Base-by-base conservation (phyloP, 2,113 vertebrate genomes). In the Microcebus ravelobensis region DNA sequence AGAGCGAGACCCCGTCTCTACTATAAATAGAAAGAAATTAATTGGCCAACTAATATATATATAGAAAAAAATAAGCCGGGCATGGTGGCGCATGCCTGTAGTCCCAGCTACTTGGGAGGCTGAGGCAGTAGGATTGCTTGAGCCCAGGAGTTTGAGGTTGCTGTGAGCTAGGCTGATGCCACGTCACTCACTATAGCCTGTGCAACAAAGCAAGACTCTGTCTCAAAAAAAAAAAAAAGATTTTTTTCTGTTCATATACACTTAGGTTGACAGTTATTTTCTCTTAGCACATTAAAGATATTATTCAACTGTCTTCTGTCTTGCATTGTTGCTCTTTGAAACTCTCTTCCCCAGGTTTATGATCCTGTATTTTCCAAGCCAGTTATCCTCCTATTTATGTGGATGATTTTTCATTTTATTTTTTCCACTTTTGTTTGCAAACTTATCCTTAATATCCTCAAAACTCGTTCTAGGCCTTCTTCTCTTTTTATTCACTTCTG, bases 281-380 rank as follows among this genome's bases (percentile, higher is more conserved):
- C 29, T 93, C 63, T 96, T 52, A 85, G 6, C 2, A 91, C n/a
- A 73, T 79, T 92, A 77, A 83, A 87, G 29, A 17, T 83, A 89
- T 3, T 90, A 27, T 73, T 91, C 50, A 87, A 0, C 52, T 91
- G 6, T 86, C 48, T 92, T 82, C 50, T 87, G 5, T 70, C 45
- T 93, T 97, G 13, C 12, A 36, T 17, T 95, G 31, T 89, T 96
- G 59, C 18, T 80, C 27, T 94, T 90, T 29, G 36, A 15, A 92
- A 92, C 61, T 83, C 17, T 74, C 4, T 74, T 90, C 39, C 9
- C 5, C 50, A 57, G 27, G n/a, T 63, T 92, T 94, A 70, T 71
- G 63, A 45, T 65, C 15, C 86, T 17, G 6, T 36, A 21, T 39
- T 67, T 95, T 81, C 34, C 31, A 57, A 92, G 52, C 27, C 39